Percentiles rank a stretch among this genome's conserved stretches.
Evolutionary conservation across 1,140 invertebrate genomes (phyloP).

Genomic region (Zophobas morio): DNA sequence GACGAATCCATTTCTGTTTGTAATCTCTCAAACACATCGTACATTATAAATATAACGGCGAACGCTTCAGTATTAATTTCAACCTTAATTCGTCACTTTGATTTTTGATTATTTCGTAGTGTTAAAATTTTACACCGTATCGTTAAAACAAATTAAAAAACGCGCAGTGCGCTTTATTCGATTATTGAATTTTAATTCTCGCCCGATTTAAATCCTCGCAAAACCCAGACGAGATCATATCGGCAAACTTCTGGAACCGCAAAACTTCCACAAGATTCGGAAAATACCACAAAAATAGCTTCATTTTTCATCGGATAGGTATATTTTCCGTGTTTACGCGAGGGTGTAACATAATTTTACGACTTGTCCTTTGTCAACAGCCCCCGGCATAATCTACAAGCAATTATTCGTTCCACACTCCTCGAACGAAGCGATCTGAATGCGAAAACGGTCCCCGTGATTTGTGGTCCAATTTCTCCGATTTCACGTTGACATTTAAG

Average conservation of each 20-base stretch:
- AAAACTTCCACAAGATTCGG: background rate
- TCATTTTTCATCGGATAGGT: background rate
- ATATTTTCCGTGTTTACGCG: background rate
- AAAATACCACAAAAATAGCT: background rate
- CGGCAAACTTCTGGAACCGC: background rate
- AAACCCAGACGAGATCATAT: background rate
- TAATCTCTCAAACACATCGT: too few relatives aligned
- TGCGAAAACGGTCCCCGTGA: background rate
- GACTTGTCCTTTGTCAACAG: constrained; percentile 1
- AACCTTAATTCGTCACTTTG: too few relatives aligned
- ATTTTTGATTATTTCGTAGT: too few relatives aligned
- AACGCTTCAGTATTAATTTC: too few relatives aligned
- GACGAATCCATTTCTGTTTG: too few relatives aligned
- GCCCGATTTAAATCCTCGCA: background rate
- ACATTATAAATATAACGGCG: too few relatives aligned
- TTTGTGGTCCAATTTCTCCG: background rate
- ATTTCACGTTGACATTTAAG: background rate
- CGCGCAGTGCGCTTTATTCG: too few relatives aligned
- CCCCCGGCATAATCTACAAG: background rate
- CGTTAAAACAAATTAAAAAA: too few relatives aligned
- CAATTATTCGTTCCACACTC: background rate
- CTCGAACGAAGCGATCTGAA: background rate
- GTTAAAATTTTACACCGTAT: too few relatives aligned
- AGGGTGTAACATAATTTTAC: background rate
- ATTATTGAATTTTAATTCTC: too few relatives aligned